Evolutionary conservation across 2,113 vertebrate genomes (phyloP), one percentile per base, ranked within the genome.

Genomic region (Eptatretus burgeri): DNA sequence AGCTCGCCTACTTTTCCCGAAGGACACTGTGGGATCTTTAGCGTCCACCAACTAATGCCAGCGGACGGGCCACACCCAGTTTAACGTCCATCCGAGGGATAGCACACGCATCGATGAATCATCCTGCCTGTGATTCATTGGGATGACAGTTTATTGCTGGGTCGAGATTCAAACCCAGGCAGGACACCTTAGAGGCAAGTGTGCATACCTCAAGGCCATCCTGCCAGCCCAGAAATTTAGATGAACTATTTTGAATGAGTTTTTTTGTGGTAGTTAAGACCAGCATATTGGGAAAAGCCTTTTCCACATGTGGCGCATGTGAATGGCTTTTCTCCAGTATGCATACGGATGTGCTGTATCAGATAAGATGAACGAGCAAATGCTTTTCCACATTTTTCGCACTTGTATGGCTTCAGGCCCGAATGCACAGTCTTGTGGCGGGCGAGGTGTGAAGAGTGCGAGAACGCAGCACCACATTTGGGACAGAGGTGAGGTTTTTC

Each of bases 401-500:
- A 60, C 2, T n/a, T 20, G 56, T 60, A 20, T 20, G 56, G 56
- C 56, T 60, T 60, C 56, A 60, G n/a, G 2, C 56, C 56, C 10
- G n/a, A 17, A 20, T 60, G 56, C 56, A 60, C 56, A n/a, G 56
- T 60, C n/a, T 20, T n/a, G 56, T 60, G 56, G 56, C 56, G 56
- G 56, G 56, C 62, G 14, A 41, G 51, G 62, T 65, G 49, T 27
- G 63, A 66, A 18, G 49, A n/a, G 18, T 52, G 63, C 20, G 13
- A 51, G 13, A 27, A 64, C 50, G n/a, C 19, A 10, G 20, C 16
- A 41, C 63, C 49, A 11, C 66, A 64, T 51, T 51, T 62, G 13
- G 18, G 13, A 18, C 66, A 65, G n/a, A 14, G 17, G 64, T 65
- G 18, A 14, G 64, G 64, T 19, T 52, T 14, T 50, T 65, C 64